Conservation (phyloP, 1,140 invertebrate genomes). For the Lepidostoma basale region DNA sequence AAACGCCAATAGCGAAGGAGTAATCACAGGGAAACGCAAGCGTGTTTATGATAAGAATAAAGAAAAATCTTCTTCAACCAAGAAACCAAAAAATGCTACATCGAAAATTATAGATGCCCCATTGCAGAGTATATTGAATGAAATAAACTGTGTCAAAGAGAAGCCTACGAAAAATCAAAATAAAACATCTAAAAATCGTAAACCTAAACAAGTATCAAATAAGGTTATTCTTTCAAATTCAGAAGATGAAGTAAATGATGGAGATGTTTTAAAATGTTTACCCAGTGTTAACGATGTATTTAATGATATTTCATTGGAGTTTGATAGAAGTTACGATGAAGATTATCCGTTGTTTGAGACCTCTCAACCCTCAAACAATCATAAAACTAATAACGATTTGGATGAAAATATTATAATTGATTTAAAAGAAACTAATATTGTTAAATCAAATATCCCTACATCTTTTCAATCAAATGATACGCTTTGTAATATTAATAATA, state of each 20-base stretch:
- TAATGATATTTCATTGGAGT: constrained; percentile 51
- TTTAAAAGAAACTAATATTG: too few relatives aligned
- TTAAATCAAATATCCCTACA: too few relatives aligned
- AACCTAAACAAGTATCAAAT: neutral
- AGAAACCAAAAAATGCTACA: neutral
- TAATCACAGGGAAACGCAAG: constrained; percentile 50
- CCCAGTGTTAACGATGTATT: constrained; percentile 58
- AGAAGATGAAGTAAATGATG: constrained; percentile 46
- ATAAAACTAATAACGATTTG: constrained; percentile 12
- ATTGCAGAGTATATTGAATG: constrained; percentile 24
- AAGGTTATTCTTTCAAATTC: constrained; percentile 37
- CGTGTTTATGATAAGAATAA: constrained; percentile 33
- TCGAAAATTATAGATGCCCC: neutral
- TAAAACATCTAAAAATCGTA: constrained; percentile 7
- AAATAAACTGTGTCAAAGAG: neutral
- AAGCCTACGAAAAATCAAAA: constrained; percentile 17
- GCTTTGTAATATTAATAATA: neutral
- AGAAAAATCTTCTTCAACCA: constrained; percentile 4
- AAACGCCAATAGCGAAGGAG: constrained; percentile 45
- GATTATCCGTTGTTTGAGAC: constrained; percentile 40
- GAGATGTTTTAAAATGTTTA: constrained; percentile 50
- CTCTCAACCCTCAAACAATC: constrained; percentile 1
- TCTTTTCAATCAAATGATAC: too few relatives aligned
- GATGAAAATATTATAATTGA: too few relatives aligned
- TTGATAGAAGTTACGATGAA: constrained; percentile 42